phyloP scores from a whole-genome alignment of 2,888 invertebrate genomes.

The Reticulitermes lucifugus region DNA sequence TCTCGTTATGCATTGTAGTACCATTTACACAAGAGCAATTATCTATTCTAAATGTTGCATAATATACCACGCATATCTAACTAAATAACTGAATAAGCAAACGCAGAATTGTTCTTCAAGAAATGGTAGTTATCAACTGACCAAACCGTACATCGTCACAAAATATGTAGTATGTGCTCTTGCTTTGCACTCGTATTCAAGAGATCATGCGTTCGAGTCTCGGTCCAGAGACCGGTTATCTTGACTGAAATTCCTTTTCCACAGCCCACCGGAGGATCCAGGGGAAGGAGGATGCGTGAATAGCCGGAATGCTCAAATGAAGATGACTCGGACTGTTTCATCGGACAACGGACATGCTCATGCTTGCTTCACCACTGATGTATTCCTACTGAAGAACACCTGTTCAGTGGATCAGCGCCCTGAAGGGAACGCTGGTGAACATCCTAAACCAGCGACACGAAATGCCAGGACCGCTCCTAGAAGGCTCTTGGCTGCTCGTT shows the following conservation, averaged over 20 bases:
- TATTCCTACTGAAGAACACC: background rate
- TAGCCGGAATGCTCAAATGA: background rate
- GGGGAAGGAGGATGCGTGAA: constrained; percentile 22
- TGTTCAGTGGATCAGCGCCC: background rate
- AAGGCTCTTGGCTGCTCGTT: constrained; percentile 36
- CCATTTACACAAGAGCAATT: too few relatives aligned
- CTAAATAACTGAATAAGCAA: too few relatives aligned
- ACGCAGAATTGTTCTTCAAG: too few relatives aligned
- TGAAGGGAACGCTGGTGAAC: background rate
- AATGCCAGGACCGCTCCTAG: background rate
- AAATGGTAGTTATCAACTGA: too few relatives aligned
- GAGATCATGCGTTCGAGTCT: too few relatives aligned
- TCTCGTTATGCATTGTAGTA: too few relatives aligned
- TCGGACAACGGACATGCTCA: background rate
- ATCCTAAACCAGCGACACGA: background rate
- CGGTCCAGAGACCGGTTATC: too few relatives aligned
- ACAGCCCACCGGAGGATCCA: constrained; percentile 31
- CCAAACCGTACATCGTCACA: too few relatives aligned
- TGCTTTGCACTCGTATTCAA: too few relatives aligned
- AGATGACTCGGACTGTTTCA: constrained; percentile 15
- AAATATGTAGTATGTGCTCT: too few relatives aligned
- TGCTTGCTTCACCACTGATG: background rate
- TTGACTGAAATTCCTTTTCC: background rate
- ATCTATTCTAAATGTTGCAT: too few relatives aligned
- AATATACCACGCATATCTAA: too few relatives aligned